Base-by-base conservation (phyloP, 2,113 vertebrate genomes). In the Rhinichthys klamathensis region DNA sequence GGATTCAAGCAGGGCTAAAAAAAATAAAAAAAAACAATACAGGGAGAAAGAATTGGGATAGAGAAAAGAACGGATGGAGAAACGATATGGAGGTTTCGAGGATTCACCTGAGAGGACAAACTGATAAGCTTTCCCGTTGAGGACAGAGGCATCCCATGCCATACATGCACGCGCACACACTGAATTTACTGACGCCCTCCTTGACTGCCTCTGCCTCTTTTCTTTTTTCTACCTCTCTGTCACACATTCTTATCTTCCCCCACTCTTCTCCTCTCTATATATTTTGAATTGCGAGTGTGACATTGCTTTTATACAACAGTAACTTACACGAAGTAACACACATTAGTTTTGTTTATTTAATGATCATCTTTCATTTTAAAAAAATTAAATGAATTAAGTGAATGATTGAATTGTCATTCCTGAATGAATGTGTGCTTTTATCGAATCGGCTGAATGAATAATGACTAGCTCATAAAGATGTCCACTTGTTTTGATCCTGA, bases 61-160 rank as follows among this genome's bases (percentile, higher is more conserved):
- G 63, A 1, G 51, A 73, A 16, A 32, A 16, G 65, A 67, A 65
- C 8, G 56, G 51, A 60, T 44, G 35, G 63, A 23, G 58, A 56
- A 32, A 15, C 3, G 25, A 58, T 46, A 44, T 32, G 30, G n/a
- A 27, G 41, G 32, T 54, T 58, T 5, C n/a, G n/a, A 76, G 25
- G 25, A 70, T 78, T 56, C 81, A 73, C 72, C 65, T 77, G 80
- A 78, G 30, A 83, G 56, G 32, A 83, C 67, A 74, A 88, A 83
- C 32, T 69, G 44, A 86, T 23, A 63, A 75, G 75, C 51, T 85
- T 74, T 69, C 49, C 60, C 32, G 30, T 78, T 46, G 12, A 44
- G 32, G 35, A 74, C 44, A 35, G 27, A 70, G 79, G 49, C 56
- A 54, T 51, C 41, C 25, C 38, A n/a, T n/a, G 35, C 41, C 32